phyloP scores from a whole-genome alignment of 2,888 invertebrate genomes.

The Prosapia bicincta region DNA sequence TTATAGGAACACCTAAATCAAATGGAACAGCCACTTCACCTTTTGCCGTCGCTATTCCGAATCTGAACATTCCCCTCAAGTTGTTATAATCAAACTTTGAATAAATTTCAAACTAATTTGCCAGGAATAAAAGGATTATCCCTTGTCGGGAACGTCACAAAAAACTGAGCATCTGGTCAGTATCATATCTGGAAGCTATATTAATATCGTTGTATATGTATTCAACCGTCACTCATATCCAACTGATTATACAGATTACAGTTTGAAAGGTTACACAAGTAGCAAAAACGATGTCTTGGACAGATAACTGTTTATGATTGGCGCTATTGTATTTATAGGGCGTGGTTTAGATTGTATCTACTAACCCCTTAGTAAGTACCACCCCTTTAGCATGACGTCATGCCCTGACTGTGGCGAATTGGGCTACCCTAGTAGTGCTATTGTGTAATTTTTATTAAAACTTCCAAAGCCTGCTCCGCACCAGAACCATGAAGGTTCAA shows the following conservation, averaged over 20 bases:
- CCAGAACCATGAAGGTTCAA: slow-evolving; percentile 27
- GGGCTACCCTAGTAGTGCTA: neutral
- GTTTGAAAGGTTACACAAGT: neutral
- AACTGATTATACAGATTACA: slow-evolving; percentile 11
- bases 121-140: neutral
- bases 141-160: neutral
- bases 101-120: neutral
- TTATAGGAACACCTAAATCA: too few relatives aligned
- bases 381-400: slow-evolving; percentile 18
- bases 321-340: slow-evolving; percentile 1
- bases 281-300: neutral
- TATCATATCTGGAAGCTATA: slow-evolving; percentile 19
- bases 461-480: neutral
- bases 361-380: slow-evolving; percentile 16
- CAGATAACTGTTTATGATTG: neutral
- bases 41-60: too few relatives aligned
- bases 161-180: neutral
- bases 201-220: slow-evolving; percentile 27
- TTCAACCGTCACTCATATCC: slow-evolving; percentile 19
- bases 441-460: slow-evolving; percentile 15
- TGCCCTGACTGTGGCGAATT: slow-evolving; percentile 8
- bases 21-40: too few relatives aligned
- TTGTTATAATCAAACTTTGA: neutral
- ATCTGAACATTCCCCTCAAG: too few relatives aligned
- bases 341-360: neutral